These are phyloP conservation scores for Rhabdornis inornatus DNA, from an alignment of 2,113 vertebrate genomes.

Conservation along the genomic window DNA sequence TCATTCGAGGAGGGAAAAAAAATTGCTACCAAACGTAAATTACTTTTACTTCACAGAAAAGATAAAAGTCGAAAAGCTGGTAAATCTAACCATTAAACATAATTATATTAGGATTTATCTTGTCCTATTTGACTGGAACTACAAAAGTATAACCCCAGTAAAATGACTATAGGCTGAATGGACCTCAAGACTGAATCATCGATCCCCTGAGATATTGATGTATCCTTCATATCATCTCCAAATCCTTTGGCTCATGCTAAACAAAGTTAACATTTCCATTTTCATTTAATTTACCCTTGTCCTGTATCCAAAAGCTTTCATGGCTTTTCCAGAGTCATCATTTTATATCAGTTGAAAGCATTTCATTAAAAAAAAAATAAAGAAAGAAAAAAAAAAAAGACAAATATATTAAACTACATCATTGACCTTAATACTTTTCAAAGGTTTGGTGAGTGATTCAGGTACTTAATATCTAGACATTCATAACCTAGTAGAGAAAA, in stretches of 20 bases:
- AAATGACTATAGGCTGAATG: neutral
- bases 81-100: neutral
- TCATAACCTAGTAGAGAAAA: neutral
- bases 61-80: neutral
- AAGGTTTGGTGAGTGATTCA: neutral
- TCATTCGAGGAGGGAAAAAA: neutral
- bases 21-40: neutral
- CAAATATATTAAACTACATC: neutral
- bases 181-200: neutral
- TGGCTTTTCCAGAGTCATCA: neutral
- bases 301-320: neutral
- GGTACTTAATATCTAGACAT: neutral
- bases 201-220: neutral
- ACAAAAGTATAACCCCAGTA: neutral
- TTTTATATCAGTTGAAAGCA: neutral
- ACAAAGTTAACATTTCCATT: conserved; percentile 18
- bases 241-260: neutral
- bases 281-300: neutral
- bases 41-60: neutral
- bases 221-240: neutral
- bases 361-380: neutral
- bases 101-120: neutral
- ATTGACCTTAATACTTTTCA: neutral
- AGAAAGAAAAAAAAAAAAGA: neutral
- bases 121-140: neutral